phyloP scores from a whole-genome alignment of 2,888 invertebrate genomes.

The Leptopterna dolabrata region DNA sequence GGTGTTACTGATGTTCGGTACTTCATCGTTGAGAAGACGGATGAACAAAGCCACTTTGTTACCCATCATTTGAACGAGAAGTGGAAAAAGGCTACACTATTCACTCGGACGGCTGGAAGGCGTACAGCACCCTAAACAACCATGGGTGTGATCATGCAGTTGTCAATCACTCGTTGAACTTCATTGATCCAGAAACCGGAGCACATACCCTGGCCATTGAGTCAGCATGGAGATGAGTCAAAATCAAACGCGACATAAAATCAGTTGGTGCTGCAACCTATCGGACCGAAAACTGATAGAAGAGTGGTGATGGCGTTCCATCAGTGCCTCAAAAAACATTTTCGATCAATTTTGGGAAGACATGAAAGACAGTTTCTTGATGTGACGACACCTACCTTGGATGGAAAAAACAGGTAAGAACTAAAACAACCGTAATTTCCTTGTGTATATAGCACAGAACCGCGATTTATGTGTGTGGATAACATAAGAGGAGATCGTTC shows the following conservation, averaged over 20 bases:
- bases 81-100: constrained; percentile 14
- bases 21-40: too few relatives aligned
- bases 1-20: background rate
- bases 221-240: too few relatives aligned
- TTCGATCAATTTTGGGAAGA: too few relatives aligned
- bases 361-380: constrained; percentile 9
- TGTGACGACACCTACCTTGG: background rate
- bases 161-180: background rate
- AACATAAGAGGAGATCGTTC: background rate
- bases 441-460: background rate
- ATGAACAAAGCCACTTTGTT: too few relatives aligned
- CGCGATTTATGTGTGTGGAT: background rate
- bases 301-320: background rate
- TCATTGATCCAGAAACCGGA: too few relatives aligned
- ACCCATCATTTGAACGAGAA: constrained; percentile 10
- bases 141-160: constrained; percentile 8
- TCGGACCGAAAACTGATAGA: background rate
- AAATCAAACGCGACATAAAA: background rate
- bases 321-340: background rate
- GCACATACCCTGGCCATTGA: too few relatives aligned
- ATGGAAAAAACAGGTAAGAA: too few relatives aligned
- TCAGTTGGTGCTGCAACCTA: background rate
- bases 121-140: background rate
- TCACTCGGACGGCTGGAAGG: constrained; percentile 14
- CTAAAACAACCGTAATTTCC: too few relatives aligned